These are phyloP conservation scores for Melanotaenia pygmaea DNA, from an alignment of 2,797 vertebrate genomes.

Conservation along the genomic window DNA sequence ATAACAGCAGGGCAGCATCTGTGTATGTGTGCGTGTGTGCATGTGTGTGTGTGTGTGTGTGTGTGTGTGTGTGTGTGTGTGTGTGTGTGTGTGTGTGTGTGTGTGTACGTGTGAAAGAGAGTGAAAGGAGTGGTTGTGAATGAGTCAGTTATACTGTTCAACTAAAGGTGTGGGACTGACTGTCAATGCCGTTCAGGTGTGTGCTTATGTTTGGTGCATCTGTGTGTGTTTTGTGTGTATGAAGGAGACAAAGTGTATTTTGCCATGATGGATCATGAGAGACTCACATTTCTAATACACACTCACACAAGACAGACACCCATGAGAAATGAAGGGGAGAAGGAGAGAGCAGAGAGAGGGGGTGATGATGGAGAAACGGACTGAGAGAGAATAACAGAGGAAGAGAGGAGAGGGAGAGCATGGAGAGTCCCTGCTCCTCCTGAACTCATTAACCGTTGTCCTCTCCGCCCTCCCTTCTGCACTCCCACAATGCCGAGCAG, in stretches of 20 bases:
- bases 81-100: constrained; percentile 48
- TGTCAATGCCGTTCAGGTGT: constrained; percentile 45
- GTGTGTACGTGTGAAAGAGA: constrained; percentile 29
- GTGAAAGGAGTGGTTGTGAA: constrained; percentile 67
- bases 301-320: constrained; percentile 77
- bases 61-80: constrained; percentile 64
- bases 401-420: constrained; percentile 51
- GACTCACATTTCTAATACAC: constrained; percentile 79
- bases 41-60: constrained; percentile 65
- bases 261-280: constrained; percentile 79
- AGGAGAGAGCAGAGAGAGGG: constrained; percentile 22
- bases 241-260: constrained; percentile 74
- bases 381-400: constrained; percentile 67
- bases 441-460: constrained; percentile 83
- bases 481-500: constrained; percentile 80
- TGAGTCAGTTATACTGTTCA: constrained; percentile 68
- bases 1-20: constrained; percentile 80
- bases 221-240: constrained; percentile 23
- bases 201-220: constrained; percentile 26
- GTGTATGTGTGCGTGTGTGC: constrained; percentile 64
- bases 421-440: constrained; percentile 75
- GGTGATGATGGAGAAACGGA: constrained; percentile 60
- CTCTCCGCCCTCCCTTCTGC: constrained; percentile 73
- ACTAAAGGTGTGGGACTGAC: constrained; percentile 64
- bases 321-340: constrained; percentile 77